A percentile compares a stretch with the other conserved stretches of the same genome.
These are phyloP conservation scores for Trichopoda pennipes DNA, from an alignment of 2,888 invertebrate species.

Conservation along the genomic window DNA sequence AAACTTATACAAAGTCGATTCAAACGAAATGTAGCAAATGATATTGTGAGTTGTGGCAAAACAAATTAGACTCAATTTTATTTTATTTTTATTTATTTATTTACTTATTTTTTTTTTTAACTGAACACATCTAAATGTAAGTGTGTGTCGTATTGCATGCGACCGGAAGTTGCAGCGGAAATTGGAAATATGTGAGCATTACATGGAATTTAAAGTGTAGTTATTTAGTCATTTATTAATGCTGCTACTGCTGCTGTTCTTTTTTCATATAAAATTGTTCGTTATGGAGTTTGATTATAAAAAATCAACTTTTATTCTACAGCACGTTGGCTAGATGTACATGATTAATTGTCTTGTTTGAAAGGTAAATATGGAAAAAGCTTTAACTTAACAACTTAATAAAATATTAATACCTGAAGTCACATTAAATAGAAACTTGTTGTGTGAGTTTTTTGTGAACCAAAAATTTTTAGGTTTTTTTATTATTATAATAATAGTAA, in stretches of 20 bases:
- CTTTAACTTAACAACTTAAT: background rate
- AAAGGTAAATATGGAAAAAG: background rate
- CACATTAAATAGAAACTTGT: no score
- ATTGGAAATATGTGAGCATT: constrained; percentile 74
- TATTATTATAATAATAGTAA: no score
- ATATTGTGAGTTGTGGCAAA: constrained; percentile 21
- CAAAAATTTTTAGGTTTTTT: no score
- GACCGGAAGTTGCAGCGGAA: constrained; percentile 74
- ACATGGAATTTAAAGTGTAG: constrained; percentile 49
- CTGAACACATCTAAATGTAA: background rate
- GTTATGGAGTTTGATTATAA: constrained; percentile 33
- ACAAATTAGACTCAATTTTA: constrained; percentile 12
- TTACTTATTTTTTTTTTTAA: background rate
- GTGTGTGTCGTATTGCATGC: constrained; percentile 31
- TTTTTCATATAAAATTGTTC: background rate
- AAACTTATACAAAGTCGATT: background rate
- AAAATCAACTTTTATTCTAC: background rate
- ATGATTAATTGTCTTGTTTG: background rate
- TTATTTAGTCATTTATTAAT: constrained; percentile 16
- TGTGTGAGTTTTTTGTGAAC: no score
- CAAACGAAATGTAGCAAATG: background rate
- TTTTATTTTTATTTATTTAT: background rate
- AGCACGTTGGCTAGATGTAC: background rate
- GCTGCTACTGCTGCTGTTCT: background rate
- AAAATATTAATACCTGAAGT: background rate